phyloP scores from a whole-genome alignment of 2,888 invertebrate genomes.

The Spilarctia lutea region DNA sequence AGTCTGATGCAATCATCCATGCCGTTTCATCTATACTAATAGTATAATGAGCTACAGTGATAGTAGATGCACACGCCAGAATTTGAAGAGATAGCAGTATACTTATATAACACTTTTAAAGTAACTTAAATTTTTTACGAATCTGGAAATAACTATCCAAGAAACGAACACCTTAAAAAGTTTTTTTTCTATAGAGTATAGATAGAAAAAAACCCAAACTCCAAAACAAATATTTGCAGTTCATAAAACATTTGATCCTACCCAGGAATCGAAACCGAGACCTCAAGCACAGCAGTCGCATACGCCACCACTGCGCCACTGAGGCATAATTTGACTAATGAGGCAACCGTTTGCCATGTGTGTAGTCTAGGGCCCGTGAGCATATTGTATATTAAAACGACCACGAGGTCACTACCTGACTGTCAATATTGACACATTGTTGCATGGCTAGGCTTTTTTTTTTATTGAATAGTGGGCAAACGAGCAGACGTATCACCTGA shows the following conservation, averaged over 20 bases:
- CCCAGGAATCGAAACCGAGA: too few relatives aligned
- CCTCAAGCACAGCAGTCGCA: too few relatives aligned
- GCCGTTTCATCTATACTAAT: slow-evolving; percentile 51
- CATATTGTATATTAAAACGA: slow-evolving; percentile 54
- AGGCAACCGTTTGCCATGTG: slow-evolving; percentile 52
- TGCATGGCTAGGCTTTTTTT: slow-evolving; percentile 26
- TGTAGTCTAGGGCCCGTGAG: slow-evolving; percentile 55
- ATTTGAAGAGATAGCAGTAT: background rate
- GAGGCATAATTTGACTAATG: background rate
- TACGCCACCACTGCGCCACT: too few relatives aligned
- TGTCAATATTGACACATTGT: slow-evolving; percentile 26
- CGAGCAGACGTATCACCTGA: too few relatives aligned
- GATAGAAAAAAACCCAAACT: too few relatives aligned
- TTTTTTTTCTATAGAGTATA: too few relatives aligned
- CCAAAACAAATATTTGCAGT: too few relatives aligned
- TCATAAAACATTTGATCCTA: too few relatives aligned
- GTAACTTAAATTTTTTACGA: background rate
- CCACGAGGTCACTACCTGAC: slow-evolving; percentile 66
- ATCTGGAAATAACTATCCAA: too few relatives aligned
- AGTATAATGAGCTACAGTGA: too few relatives aligned
- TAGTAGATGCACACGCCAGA: slow-evolving; percentile 30
- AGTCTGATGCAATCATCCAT: slow-evolving; percentile 65
- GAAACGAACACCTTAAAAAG: too few relatives aligned
- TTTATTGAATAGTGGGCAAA: too few relatives aligned
- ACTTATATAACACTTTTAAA: background rate